Evolutionary conservation across 1,140 invertebrate genomes (phyloP), one percentile per base, ranked within the genome.

Genomic region (Drosophila pallidifrons): DNA sequence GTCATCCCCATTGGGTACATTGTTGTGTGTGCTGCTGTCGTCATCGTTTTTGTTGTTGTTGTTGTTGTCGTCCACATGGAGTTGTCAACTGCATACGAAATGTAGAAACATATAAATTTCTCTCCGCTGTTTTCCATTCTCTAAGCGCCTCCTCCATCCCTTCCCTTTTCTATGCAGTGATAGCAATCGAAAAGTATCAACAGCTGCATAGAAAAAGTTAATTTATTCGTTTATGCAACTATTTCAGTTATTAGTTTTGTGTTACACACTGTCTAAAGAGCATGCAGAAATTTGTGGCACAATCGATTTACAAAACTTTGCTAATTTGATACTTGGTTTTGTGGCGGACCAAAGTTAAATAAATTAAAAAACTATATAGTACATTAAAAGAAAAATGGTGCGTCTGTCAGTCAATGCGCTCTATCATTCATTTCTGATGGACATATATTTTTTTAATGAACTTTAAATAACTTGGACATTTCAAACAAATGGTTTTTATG

Each of bases 391-490:
- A 6, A 28, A 66, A 55, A 67, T 20, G 10, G n/a, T 30, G n/a
- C 11, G 5, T 16, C 32, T 49, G 1, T 25, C 35, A n/a, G 5
- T 60, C 11, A n/a, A 30, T 57, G 51, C 5, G 5, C 41, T 58
- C 25, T 60, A 3, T 47, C 15, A 10, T 2, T 58, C 28, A 45
- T 20, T 66, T 15, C 41, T 63, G 71, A 54, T 43, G 54, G 43
- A n/a, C 68, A 63, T 74, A 49, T 28, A 79, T 74, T 60, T 79
- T 79, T 86, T 82, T 82, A 86, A 73, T 87, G 79, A 86, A 86
- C 75, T 86, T 82, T 82, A 86, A 73, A 82, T 77, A 86, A 86
- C 75, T 76, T 82, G 54, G 65, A 82, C 79, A 82, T 79, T 88
- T 35, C 74, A 77, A 71, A 46, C 43, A 30, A 66, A 65, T 64